Conservation (phyloP, 2,888 invertebrate species). For the Scaptomyza caliginosa region DNA sequence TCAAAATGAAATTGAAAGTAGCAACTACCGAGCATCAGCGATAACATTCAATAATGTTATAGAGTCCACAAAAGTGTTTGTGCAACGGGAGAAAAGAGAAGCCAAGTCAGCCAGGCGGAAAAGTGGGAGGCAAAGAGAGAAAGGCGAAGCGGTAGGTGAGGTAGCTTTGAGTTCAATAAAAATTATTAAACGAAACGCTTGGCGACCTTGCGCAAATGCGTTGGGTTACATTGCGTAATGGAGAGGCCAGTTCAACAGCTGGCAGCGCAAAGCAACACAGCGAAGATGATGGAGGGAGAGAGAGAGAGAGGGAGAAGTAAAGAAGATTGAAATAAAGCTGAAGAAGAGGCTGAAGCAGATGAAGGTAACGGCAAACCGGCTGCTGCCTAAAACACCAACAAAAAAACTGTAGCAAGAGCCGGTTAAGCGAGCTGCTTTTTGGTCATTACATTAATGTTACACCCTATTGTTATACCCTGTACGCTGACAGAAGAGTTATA, state of each 20-base stretch:
- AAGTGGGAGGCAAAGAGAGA: background rate
- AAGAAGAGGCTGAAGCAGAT: constrained; percentile 5
- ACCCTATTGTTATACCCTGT: constrained; percentile 3
- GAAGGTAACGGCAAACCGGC: constrained; percentile 56
- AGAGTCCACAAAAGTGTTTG: constrained; percentile 27
- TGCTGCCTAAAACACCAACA: constrained; percentile 13
- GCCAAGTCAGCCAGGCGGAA: too few species aligned
- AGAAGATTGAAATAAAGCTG: background rate
- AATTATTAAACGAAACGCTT: constrained; percentile 47
- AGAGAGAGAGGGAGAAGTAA: background rate
- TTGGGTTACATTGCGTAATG: constrained; percentile 70
- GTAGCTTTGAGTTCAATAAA: constrained; percentile 51
- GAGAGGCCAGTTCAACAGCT: constrained; percentile 40
- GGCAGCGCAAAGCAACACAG: constrained; percentile 19
- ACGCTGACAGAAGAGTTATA: background rate
- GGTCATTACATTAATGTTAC: constrained; percentile 7
- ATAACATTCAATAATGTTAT: constrained; percentile 32
- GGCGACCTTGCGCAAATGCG: constrained; percentile 69
- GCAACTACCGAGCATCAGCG: constrained; percentile 35
- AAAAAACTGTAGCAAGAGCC: constrained; percentile 52
- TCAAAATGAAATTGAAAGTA: constrained; percentile 73
- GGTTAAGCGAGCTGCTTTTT: constrained; percentile 54
- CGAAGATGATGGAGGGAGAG: background rate
- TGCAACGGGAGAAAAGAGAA: background rate
- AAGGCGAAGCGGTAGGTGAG: background rate